phyloP scores from a whole-genome alignment of 2,113 vertebrate genomes.

The Nibea albiflora region DNA sequence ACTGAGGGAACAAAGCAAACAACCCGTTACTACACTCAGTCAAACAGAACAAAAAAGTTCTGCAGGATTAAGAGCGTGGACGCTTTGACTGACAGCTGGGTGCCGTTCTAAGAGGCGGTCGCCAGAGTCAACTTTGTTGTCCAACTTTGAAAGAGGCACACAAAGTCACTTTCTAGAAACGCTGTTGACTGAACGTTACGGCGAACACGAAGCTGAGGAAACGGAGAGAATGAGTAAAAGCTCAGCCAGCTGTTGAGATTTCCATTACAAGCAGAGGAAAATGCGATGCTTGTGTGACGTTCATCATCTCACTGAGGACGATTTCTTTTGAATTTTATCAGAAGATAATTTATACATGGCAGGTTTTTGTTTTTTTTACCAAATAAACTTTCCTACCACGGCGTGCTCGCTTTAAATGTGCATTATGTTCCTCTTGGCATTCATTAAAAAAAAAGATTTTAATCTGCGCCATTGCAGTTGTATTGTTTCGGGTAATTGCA shows the following conservation, averaged over 20 bases:
- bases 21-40: background rate
- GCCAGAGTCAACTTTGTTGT: no score
- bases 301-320: background rate
- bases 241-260: background rate
- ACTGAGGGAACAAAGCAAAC: conserved; percentile 75
- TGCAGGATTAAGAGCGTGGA: no score
- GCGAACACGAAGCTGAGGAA: no score
- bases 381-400: background rate
- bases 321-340: background rate
- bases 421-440: background rate
- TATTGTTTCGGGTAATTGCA: conserved; percentile 69
- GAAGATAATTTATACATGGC: background rate
- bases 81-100: no score
- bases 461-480: conserved; percentile 36
- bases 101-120: no score
- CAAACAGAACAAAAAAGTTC: no score
- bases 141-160: no score
- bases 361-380: background rate
- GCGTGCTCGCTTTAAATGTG: background rate
- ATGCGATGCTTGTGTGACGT: background rate
- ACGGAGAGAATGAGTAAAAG: no score
- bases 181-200: no score
- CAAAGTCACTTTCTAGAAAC: no score
- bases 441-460: conserved; percentile 41
- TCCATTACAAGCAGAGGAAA: background rate